Base-by-base conservation (phyloP, 2,888 invertebrate species). In the Zaprionus obscuricornis region DNA sequence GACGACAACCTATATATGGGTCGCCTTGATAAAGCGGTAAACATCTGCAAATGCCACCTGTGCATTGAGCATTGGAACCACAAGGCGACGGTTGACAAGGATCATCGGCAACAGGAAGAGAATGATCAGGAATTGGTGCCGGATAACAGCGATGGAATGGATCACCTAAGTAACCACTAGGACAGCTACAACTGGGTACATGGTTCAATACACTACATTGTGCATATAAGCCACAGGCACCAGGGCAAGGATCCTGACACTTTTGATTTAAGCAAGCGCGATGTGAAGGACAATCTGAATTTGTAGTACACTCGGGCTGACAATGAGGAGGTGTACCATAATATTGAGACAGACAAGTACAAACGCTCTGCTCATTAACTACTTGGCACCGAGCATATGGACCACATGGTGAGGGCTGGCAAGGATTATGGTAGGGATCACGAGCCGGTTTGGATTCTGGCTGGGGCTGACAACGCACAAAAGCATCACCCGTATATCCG, bases 211-310 rank as follows among this genome's bases (percentile, higher is more conserved):
- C 94, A 74, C 93, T 92, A 79, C 95, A 95, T 40, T 92, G 88
- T n/a, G 95, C 95, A 82, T 92, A 93, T 39, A 91, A 87, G 24
- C 95, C 95, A 88, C 95, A 96, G 3, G 94, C 93, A 56, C 93
- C 93, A 16, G 92, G 93, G 72, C 95, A 95, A 22, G 95, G 95
- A 89, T 95, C 94, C 84, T 91, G 91, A 86, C 95, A 95, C 90
- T 93, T 94, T 72, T 93, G 91, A 77, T 93, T 93, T 40, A 94
- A 92, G 84, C 95, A 95, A 13, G 95, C 94, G 65, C 92, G 90
- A 65, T 93, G 92, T 64, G 92, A 92, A 5, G 93, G 87, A 86
- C 95, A 95, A 87, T 95, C 95, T 0, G 93, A 92, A 85, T 93
- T 94, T 52, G 93, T 92, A 43, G 92, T 92, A 85, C 95, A 95